Base-by-base conservation (phyloP, 2,113 vertebrate species). In the Propithecus coquereli region DNA sequence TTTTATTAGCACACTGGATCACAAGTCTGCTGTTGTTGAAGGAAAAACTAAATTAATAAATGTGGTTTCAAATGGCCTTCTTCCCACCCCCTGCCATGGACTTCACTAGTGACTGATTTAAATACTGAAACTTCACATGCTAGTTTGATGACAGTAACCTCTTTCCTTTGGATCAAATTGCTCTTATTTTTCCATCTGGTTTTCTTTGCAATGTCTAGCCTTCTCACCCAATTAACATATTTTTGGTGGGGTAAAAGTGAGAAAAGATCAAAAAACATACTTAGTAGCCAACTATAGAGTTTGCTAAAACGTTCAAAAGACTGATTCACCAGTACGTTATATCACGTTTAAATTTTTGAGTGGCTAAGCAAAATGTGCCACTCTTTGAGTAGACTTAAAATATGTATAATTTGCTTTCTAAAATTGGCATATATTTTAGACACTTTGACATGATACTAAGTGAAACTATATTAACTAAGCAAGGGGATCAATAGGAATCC, bases 251-350 rank as follows among this genome's bases (percentile, higher is more conserved):
- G 18, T 89, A 85, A 96, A 96, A 10, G 43, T 93, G 52, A 93
- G 70, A 88, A 96, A 91, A 97, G 37, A 96, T 91, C 18, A 92
- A 88, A 89, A 47, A 27, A 52, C 32, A n/a, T 37, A 74, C 47
- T 81, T 92, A 84, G 10, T 73, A 92, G 59, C 70, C 85, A 47
- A 94, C 12, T 52, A 6, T 16, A 81, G 25, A 6, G 3, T 83
- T 86, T 87, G 16, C 5, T 52, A 34, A 71, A 83, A 68, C 30
- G 80, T 95, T 66, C 34, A 37, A 79, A 96, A 91, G 8, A 61
- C 30, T 37, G 20, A 40, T 57, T 88, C 16, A 79, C 23, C 25
- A 50, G 23, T 34, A 25, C 3, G 3, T 40, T 63, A 0, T 74
- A 66, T 91, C 30, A 52, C 7, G 4, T 57, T 83, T 92, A 91